Evolutionary conservation across 2,797 vertebrate genomes (phyloP), one percentile per base, ranked within the genome.

Genomic region (Myotis pilosus): DNA sequence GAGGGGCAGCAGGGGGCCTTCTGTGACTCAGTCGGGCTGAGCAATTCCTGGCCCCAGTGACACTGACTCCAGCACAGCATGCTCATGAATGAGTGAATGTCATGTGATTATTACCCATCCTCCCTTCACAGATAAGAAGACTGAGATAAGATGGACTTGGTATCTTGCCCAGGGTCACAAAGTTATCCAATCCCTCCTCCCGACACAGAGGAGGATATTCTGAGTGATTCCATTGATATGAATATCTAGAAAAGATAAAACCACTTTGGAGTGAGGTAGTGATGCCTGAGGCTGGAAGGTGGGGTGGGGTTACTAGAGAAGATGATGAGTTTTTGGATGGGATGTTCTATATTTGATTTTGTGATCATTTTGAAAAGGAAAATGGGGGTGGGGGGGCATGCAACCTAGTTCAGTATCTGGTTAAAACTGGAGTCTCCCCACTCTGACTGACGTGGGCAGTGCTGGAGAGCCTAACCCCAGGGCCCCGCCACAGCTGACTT

Each of bases 81-180:
- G 2, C 41, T 0, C 1, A 0, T 6, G 38, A 38, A 0, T 13
- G 5, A 68, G 16, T 11, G 53, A 33, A 7, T 19, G 74, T 22
- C 20, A 0, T 74, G 60, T 75, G 60, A 30, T 23, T 33, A 33
- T 30, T 8, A 47, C 13, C 47, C 47, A 11, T 2, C 36, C 6
- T n/a, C 12, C 15, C 2, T 44, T 38, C 19, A 60, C 36, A 90
- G 23, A 53, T 19, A 76, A 44, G 75, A n/a, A 92, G 66, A 64
- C 41, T 5, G 80, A 85, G 41, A 15, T n/a, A 47, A 90, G 44
- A 55, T 0, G 1, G n/a, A 38, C 55, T 36, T 7, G 20, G 3
- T 12, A 6, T 55, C 25, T 41, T 60, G 25, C 16, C 49, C 62
- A 33, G 36, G 62, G 30, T 23, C 51, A 85, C 38, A 28, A 25